Evolutionary conservation across 2,113 vertebrate species (phyloP).

Genomic region (Willisornis vidua): DNA sequence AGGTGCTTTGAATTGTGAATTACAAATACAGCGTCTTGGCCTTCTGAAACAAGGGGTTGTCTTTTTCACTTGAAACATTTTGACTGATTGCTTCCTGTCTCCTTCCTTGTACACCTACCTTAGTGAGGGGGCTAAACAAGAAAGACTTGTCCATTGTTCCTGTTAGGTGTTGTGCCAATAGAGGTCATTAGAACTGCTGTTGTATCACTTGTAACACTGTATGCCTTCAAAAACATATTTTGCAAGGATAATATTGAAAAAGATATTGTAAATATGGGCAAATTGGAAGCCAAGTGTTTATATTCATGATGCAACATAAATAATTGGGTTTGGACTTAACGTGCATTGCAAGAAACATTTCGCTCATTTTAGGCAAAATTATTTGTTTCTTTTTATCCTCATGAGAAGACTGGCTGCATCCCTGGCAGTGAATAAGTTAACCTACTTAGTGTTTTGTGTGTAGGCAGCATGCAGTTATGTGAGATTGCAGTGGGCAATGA

Average conservation of each 20-base stretch:
- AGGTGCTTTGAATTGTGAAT: background rate
- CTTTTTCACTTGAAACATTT: background rate
- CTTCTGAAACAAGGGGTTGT: background rate
- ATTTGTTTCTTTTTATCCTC: background rate
- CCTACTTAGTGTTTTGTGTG: conserved; percentile 51
- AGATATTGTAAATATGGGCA: background rate
- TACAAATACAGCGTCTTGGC: background rate
- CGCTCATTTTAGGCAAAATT: background rate
- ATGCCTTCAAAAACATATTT: background rate
- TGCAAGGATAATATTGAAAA: background rate
- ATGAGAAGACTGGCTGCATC: background rate
- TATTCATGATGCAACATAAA: background rate
- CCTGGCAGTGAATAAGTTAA: conserved; percentile 55
- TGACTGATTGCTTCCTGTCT: background rate
- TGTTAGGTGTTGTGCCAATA: background rate
- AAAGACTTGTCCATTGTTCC: background rate
- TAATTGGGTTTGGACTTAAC: background rate
- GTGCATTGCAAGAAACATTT: background rate
- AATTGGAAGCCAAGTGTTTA: background rate
- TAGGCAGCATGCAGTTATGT: conserved; percentile 62
- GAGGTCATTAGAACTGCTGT: background rate
- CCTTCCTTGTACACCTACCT: background rate
- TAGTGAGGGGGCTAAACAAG: background rate
- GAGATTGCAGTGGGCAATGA: conserved; percentile 76
- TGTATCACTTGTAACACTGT: background rate